Percentiles rank a stretch among this genome's conserved stretches.
Conservation (phyloP, 2,113 vertebrate species). For the Anhinga rufa region DNA sequence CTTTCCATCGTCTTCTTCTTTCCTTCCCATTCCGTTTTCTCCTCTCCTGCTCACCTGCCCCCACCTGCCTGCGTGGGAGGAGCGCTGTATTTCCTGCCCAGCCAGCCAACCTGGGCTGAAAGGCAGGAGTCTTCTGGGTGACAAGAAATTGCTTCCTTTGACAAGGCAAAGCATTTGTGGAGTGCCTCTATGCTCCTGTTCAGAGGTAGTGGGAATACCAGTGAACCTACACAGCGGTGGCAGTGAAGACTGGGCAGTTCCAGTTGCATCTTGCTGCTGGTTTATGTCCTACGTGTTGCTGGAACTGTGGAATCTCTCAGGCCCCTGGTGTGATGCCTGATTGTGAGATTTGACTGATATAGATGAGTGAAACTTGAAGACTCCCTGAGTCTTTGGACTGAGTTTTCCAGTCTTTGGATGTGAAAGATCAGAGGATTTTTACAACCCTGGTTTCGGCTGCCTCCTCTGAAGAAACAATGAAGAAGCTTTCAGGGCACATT, state of each 20-base stretch:
- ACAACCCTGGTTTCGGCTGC: background rate
- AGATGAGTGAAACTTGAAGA: background rate
- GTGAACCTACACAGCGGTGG: rapidly evolving
- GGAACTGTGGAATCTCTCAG: background rate
- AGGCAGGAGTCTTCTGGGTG: background rate
- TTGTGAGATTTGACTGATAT: background rate
- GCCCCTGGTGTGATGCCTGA: background rate
- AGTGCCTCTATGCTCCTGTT: background rate
- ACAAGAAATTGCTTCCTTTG: background rate
- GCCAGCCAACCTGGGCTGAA: background rate
- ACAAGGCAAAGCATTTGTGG: background rate
- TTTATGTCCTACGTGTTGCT: background rate
- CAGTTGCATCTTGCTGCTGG: background rate
- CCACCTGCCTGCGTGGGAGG: background rate
- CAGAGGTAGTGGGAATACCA: background rate
- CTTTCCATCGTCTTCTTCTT: background rate
- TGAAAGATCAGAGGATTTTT: conserved; percentile 1
- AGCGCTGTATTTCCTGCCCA: background rate
- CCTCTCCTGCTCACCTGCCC: background rate
- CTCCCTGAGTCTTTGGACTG: background rate
- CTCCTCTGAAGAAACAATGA: background rate
- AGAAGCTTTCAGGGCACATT: conserved; percentile 13
- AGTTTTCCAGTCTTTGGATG: background rate
- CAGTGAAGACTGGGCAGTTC: background rate
- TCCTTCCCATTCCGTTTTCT: background rate